Evolutionary conservation across 2,797 vertebrate species (phyloP).

Genomic region (Dryobates pubescens): DNA sequence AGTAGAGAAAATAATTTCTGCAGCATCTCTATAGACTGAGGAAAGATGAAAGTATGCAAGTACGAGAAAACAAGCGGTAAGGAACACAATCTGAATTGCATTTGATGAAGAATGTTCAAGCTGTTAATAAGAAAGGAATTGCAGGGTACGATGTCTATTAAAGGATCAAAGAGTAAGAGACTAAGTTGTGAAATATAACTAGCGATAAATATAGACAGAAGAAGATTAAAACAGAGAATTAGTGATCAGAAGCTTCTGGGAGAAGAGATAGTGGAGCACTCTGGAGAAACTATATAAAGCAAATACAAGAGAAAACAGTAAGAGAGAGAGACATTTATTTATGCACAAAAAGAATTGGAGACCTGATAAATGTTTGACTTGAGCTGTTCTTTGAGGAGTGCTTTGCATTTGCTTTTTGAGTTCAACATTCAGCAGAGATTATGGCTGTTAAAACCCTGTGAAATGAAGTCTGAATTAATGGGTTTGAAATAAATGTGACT

Average conservation of each 20-base stretch:
- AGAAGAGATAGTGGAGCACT: neutral
- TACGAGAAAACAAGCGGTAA: slow-evolving; percentile 35
- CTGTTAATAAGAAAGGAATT: slow-evolving; percentile 46
- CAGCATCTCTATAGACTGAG: neutral
- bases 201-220: slow-evolving; percentile 23
- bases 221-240: slow-evolving; percentile 41
- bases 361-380: neutral
- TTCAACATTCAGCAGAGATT: neutral
- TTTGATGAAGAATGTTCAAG: slow-evolving; percentile 12
- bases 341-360: neutral
- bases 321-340: neutral
- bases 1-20: neutral
- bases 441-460: slow-evolving; percentile 3
- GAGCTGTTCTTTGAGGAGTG: neutral
- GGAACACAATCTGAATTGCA: neutral
- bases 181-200: slow-evolving; percentile 24
- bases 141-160: neutral
- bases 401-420: neutral
- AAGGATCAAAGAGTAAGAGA: slow-evolving; percentile 55
- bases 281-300: neutral
- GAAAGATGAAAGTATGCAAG: slow-evolving; percentile 39
- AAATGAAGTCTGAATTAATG: slow-evolving; percentile 10
- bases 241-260: slow-evolving; percentile 13
- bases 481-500: slow-evolving; percentile 6
- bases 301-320: neutral